Conservation (phyloP, 1,140 invertebrate species). For the Saccostrea echinata region DNA sequence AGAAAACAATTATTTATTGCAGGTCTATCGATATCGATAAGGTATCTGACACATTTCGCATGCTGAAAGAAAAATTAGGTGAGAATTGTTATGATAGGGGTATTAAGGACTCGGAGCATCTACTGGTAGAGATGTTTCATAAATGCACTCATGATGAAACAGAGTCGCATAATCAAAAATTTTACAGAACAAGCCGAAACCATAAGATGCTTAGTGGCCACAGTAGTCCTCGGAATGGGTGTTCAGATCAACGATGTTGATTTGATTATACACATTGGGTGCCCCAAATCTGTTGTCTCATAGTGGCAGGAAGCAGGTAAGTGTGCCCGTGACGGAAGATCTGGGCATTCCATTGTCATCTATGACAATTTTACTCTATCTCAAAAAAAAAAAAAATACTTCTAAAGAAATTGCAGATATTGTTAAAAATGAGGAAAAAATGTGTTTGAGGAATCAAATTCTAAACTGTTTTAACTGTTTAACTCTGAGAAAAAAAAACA, state of each 20-base stretch:
- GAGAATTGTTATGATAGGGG: slow-evolving; percentile 7
- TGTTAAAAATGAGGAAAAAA: background rate
- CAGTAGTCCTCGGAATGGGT: slow-evolving; percentile 48
- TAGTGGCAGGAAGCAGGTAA: slow-evolving; percentile 46
- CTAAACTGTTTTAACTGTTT: background rate
- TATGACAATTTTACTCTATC: slow-evolving; percentile 49
- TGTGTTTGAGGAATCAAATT: slow-evolving; percentile 8
- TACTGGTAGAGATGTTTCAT: slow-evolving; percentile 51
- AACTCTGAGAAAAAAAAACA: background rate
- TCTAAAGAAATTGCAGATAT: slow-evolving; percentile 25
- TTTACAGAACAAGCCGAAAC: background rate
- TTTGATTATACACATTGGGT: slow-evolving; percentile 41
- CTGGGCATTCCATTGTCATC: background rate
- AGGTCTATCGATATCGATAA: slow-evolving; percentile 25
- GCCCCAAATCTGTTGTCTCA: slow-evolving; percentile 44
- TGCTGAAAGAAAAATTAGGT: slow-evolving; percentile 22
- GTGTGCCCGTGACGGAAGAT: slow-evolving; percentile 38
- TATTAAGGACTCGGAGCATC: slow-evolving; percentile 30
- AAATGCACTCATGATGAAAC: slow-evolving; percentile 33
- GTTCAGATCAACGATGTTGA: slow-evolving; percentile 43
- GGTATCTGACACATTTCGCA: slow-evolving; percentile 21
- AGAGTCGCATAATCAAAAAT: slow-evolving; percentile 1
- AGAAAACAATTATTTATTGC: slow-evolving; percentile 33
- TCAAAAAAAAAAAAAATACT: slow-evolving; percentile 39
- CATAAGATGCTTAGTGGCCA: slow-evolving; percentile 42